Evolutionary conservation across 1,140 invertebrate species (phyloP), one percentile per base, ranked within the genome.

Genomic region (Micrasema longulum): DNA sequence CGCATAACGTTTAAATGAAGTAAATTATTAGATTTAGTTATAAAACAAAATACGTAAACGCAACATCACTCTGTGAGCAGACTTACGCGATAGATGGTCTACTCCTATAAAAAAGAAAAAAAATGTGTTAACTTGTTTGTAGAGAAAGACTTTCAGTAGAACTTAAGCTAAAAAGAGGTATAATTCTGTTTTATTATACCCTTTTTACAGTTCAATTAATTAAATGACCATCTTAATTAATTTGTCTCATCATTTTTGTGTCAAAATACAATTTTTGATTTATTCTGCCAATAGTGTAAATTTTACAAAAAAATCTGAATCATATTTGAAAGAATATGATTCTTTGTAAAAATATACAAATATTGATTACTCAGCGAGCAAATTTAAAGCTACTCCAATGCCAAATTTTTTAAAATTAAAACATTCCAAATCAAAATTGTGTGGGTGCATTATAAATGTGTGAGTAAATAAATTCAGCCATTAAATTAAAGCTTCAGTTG

Each of bases 11-110:
- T 43, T 65, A 53, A 72, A 53, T 73, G 50, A 69, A 66, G 65
- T 66, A 72, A 71, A 75, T 74, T 75, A 75, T 72, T 75, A 64
- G 57, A 75, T 75, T 75, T 69, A 74, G 50, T 45, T 36, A 57
- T 72, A 63, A 55, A 73, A 73, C 45, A 65, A 65, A 74, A 48
- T 64, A 66, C 63, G 57, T 74, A 31, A 74, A 74, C 73, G 73
- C 69, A 75, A 75, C 47, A 72, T 74, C 69, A 76, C 65, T n/a
- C n/a, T n/a, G 45, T 63, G 74, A 76, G 74, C 74, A 76, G 73
- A 86, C 84, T 86, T 86, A 86, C 84, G 81, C 81, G 81, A 86
- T 83, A 80, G 84, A 85, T 76, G 84, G 82, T 85, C 84, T 86
- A 86, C 84, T 84, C 84, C 84, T 86, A 86, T 82, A 86, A 86